Evolutionary conservation across 1,140 invertebrate species (phyloP).

Genomic region (Drosophila rufa): DNA sequence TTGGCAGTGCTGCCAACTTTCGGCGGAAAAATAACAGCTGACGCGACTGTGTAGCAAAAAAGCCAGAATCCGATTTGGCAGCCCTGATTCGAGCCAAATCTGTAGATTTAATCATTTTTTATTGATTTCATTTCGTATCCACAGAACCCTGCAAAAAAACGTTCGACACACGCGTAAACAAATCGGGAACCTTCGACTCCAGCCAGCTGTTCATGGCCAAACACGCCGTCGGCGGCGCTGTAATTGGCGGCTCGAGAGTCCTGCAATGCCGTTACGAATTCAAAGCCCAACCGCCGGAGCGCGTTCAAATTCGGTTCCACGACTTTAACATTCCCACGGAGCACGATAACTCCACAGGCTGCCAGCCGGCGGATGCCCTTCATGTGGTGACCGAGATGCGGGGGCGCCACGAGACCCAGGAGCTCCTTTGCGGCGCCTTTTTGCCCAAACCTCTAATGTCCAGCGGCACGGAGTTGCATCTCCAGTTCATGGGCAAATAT

Average conservation of each 20-base stretch:
- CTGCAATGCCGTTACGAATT: conserved; percentile 94
- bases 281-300: conserved; percentile 92
- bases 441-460: conserved; percentile 95
- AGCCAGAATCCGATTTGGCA: background rate
- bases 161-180: conserved; percentile 92
- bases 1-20: background rate
- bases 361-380: conserved; percentile 68
- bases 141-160: conserved; percentile 88
- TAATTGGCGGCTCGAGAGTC: conserved; percentile 86
- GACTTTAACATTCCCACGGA: conserved; percentile 81
- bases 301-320: conserved; percentile 87
- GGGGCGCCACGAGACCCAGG: conserved; percentile 86
- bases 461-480: conserved; percentile 91
- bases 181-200: conserved; percentile 92
- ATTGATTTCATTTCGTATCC: background rate
- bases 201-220: conserved; percentile 87
- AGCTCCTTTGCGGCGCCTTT: conserved; percentile 92
- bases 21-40: background rate
- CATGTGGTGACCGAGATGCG: conserved; percentile 66
- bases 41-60: background rate
- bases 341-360: conserved; percentile 63
- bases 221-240: conserved; percentile 80
- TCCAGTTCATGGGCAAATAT: conserved; percentile 91
- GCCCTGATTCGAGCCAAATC: background rate
- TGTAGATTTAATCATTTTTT: background rate